A percentile compares a stretch with the other conserved stretches of the same genome.
phyloP scores from a whole-genome alignment of 37 sponge, comb jelly and placozoan genomes.

The Hexactinellida sp. region DNA sequence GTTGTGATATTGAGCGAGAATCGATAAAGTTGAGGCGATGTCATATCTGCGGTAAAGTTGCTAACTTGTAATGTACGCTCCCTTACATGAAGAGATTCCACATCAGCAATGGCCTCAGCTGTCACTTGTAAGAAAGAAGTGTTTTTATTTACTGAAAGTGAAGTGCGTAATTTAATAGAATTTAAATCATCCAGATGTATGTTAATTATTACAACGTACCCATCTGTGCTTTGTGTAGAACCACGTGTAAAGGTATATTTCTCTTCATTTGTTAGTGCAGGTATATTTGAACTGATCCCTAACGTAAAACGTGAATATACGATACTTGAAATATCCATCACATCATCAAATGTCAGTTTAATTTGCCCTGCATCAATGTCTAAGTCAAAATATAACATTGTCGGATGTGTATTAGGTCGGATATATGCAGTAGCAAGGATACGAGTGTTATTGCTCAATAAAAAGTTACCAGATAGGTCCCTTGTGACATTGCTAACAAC shows the following conservation, averaged over 20 bases:
- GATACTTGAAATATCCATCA: constrained; percentile 37
- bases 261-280: neutral
- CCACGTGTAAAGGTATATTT: constrained; percentile 27
- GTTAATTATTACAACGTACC: constrained; percentile 29
- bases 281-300: neutral
- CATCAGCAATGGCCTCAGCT: constrained; percentile 58
- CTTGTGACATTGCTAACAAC: neutral
- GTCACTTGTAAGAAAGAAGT: constrained; percentile 43
- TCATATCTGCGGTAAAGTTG: constrained; percentile 24
- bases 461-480: neutral
- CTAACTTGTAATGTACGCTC: constrained; percentile 15
- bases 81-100: neutral
- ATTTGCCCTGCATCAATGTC: constrained; percentile 64
- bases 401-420: constrained; percentile 20
- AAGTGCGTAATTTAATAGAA: constrained; percentile 48
- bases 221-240: constrained; percentile 37
- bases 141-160: constrained; percentile 33
- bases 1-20: constrained; percentile 45
- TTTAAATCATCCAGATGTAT: constrained; percentile 44
- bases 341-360: constrained; percentile 66
- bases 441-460: neutral
- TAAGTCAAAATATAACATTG: constrained; percentile 36
- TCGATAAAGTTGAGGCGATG: constrained; percentile 31
- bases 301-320: neutral
- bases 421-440: neutral